Conservation (phyloP, 2,888 invertebrate genomes). For the Eupithecia insigniata region DNA sequence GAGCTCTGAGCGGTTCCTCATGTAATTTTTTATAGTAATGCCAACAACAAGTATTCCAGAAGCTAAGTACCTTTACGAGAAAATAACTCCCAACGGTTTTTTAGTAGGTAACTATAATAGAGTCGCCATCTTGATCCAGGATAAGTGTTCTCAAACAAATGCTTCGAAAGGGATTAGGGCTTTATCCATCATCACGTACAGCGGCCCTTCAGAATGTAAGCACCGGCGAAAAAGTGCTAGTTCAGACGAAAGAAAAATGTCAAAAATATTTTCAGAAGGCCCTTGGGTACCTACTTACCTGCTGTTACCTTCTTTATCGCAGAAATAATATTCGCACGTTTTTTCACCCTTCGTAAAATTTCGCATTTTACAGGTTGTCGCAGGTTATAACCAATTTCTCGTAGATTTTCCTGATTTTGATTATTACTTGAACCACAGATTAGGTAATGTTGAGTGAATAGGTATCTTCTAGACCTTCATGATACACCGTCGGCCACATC, state of each 20-base stretch:
- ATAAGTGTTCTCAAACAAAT: conserved; percentile 50
- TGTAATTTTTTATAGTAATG: no score
- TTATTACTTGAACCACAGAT: no score
- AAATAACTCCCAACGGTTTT: not conserved
- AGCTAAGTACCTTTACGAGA: no score
- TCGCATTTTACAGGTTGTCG: not conserved
- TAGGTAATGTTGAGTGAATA: no score
- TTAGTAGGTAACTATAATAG: not conserved
- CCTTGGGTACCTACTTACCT: conserved; percentile 15
- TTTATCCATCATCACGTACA: conserved; percentile 45
- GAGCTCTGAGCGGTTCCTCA: no score
- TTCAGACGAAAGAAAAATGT: conserved; percentile 37
- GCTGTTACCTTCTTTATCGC: conserved; percentile 23
- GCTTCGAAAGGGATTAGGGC: conserved; percentile 50
- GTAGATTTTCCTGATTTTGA: not conserved
- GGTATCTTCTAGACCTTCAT: no score
- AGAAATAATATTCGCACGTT: conserved; percentile 14
- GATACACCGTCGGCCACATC: no score
- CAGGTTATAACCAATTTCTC: not conserved
- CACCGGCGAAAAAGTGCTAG: conserved; percentile 37
- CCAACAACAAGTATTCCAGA: no score
- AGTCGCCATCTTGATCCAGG: conserved; percentile 32
- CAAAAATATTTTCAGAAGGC: conserved; percentile 28
- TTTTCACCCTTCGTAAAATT: conserved; percentile 21
- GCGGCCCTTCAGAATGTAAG: conserved; percentile 36